Conservation (phyloP, 2,888 invertebrate genomes). For the Coremacera marginata region DNA sequence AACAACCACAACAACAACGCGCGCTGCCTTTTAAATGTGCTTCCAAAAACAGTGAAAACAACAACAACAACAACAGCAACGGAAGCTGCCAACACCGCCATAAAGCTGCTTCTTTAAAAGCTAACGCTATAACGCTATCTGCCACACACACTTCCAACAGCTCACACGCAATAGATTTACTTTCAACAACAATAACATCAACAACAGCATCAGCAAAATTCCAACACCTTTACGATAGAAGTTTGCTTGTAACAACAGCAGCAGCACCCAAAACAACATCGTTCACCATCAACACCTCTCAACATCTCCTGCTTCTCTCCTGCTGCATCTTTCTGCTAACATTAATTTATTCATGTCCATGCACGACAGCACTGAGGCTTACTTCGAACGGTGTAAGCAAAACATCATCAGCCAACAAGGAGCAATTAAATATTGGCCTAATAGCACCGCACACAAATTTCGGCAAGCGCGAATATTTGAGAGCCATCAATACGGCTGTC, state of each 20-base stretch:
- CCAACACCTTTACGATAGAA: neutral
- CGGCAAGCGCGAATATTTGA: slow-evolving; percentile 76
- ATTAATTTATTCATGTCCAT: slow-evolving; percentile 50
- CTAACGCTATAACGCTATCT: too few relatives aligned
- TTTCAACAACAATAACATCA: neutral
- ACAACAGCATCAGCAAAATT: neutral
- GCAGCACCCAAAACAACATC: neutral
- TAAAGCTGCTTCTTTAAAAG: too few relatives aligned
- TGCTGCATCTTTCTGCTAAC: neutral
- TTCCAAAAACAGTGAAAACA: neutral
- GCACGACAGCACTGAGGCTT: slow-evolving; percentile 56
- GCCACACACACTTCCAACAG: too few relatives aligned
- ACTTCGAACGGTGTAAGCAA: slow-evolving; percentile 59
- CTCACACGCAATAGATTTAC: too few relatives aligned
- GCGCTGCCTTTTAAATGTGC: slow-evolving; percentile 24
- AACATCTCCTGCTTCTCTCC: neutral
- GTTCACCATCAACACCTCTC: neutral
- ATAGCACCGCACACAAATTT: slow-evolving; percentile 70
- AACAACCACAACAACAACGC: slow-evolving; percentile 2
- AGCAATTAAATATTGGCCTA: slow-evolving; percentile 68
- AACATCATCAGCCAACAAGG: slow-evolving; percentile 60
- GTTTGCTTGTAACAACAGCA: neutral
- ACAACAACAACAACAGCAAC: neutral
- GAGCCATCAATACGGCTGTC: slow-evolving; percentile 76
- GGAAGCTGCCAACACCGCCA: neutral